Base-by-base conservation (phyloP, 2,888 invertebrate species). In the Diarsia mendica region DNA sequence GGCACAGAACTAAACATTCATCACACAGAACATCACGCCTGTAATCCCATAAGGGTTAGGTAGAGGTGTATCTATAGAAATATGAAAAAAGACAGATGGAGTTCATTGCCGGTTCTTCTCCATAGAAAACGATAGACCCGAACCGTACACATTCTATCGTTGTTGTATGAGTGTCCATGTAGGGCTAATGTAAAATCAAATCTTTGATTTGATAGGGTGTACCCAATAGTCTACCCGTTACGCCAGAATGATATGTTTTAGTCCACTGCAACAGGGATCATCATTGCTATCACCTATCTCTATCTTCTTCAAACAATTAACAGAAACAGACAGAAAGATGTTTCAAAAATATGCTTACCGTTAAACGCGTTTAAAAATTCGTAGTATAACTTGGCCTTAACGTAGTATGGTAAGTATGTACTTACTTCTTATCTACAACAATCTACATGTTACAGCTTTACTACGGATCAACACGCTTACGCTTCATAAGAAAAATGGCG, bases 361-460 rank as follows among this genome's bases (percentile, higher is more conserved):
- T 61, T 61, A 61, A 61, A n/a, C 39, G 39, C 20, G 61, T n/a
- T 39, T 11, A 61, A 2, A 53, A 3, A n/a, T n/a, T 18, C 0
- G 20, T 61, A 39, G 61, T 61, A 33, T 39, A 61, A 61, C 20
- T 39, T 2, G 10, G 39, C 61, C 11, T 20, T 61, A 61, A 39
- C 61, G 39, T 20, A 0, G 33, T 61, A 39, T 6, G 39, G 3
- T 53, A 67, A 28, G 18, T 18, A 53, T 1, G 3, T 15, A 46
- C 13, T 79, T 28, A 18, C 8, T 46, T 65, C 39, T 53, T 73
- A 74, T 66, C 48, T 72, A 23, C 48, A 72, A 18, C 11, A 61
- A 80, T 78, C 46, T 79, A 60, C 73, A 20, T 46, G 49, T 23
- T 20, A 46, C 23, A 46, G 23, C 28, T 79, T 68, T 10, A 51